phyloP scores from a whole-genome alignment of 2,113 vertebrate species.

The Eurypyga helias region DNA sequence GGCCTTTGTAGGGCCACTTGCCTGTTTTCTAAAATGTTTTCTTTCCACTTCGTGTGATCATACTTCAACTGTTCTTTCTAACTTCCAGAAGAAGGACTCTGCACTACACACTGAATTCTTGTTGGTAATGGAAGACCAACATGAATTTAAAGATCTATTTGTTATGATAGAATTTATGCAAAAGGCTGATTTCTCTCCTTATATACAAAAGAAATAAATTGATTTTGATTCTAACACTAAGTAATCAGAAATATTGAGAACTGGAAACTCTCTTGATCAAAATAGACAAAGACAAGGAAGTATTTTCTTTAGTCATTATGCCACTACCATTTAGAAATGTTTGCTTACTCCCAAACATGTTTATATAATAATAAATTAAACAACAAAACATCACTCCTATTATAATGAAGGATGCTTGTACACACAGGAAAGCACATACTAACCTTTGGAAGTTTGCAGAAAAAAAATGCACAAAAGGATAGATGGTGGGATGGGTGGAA shows the following conservation, averaged over 20 bases:
- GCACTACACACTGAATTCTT: neutral
- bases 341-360: neutral
- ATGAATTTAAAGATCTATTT: neutral
- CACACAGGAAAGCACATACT: neutral
- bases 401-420: neutral
- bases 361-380: neutral
- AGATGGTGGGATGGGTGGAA: fast-evolving
- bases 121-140: neutral
- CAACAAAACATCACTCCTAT: neutral
- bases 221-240: neutral
- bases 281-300: neutral
- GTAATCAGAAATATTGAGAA: neutral
- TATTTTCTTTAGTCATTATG: neutral
- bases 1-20: neutral
- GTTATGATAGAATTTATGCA: neutral
- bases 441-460: neutral
- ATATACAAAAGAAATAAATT: neutral
- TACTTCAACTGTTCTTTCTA: neutral
- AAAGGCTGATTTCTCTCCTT: neutral
- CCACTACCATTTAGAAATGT: neutral
- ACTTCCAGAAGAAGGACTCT: neutral
- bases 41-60: neutral
- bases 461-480: neutral
- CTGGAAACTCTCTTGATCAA: neutral
- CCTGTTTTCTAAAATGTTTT: neutral